Evolutionary conservation across 1,140 invertebrate genomes (phyloP), one percentile per base, ranked within the genome.

Genomic region (Cotesia glomerata): DNA sequence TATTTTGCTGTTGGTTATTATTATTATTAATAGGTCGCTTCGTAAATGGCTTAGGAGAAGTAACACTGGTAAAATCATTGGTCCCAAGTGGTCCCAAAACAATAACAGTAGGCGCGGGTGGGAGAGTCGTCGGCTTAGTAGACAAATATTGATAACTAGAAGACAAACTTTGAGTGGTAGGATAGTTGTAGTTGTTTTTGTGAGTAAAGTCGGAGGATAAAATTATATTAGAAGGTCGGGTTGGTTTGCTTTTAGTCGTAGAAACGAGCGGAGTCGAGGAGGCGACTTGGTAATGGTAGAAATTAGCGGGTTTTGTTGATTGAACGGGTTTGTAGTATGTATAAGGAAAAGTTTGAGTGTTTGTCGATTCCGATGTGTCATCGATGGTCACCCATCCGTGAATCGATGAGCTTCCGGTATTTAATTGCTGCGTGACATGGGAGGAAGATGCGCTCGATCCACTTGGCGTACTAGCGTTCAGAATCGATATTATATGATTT

Each of bases 101-200:
- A 32, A 94, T 94, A 0, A 94, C 90, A 0, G 92, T 93, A 5
- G 92, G 93, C 7, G 92, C 91, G 9, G 91, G 91, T 70, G 84
- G 82, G 63, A 85, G 85, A 0, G 82, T 84, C 5, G 83, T 85
- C n/a, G 85, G 84, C 72, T 79, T 81, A 4, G 75, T 83, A 0
- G 81, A 76, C 13, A 84, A 82, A 54, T 74, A 64, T 18, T 78
- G 77, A 73, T 65, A 74, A 16, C 72, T 79, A 66, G 71, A 75
- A 35, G 77, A 78, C 14, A 72, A 73, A n/a, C 66, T 56, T 54
- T 72, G 78, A 8, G 74, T 76, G 36, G 72, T 73, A 11, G 68
- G 13, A 14, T 64, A 67, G 51, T 52, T 26, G 32, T 9, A 45
- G 8, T 45, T 45, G 8, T 45, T 26, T 26, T 26, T 45, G 39